Evolutionary conservation across 2,888 invertebrate genomes (phyloP), one percentile per base, ranked within the genome.

Genomic region (Ophonus ardosiacus): DNA sequence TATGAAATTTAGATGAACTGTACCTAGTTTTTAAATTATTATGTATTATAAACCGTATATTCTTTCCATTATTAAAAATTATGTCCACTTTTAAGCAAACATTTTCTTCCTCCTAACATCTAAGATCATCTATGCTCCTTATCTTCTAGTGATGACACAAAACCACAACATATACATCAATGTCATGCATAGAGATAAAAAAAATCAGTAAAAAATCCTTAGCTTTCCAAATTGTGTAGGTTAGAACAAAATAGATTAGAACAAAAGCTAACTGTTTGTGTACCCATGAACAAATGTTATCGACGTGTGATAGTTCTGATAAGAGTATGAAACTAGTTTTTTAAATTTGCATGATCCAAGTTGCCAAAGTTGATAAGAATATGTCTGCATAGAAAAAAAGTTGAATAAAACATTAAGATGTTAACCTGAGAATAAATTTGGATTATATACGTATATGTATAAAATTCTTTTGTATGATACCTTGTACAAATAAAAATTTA

Each of bases 121-220:
- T 63, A 18, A 63, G 21, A 63, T 63, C 18, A 10, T 21, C 21
- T 18, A 59, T 7, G 17, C 59, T 59, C 6, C 17, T 8, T 15
- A 74, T 74, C 74, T 74, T 43, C 40, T 43, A 13, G 74, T 74
- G 74, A 74, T 74, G 74, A 74, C 51, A 74, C 56, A 21, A 43
- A 51, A 56, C 17, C 43, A 10, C 74, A 74, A 74, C 51, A 51
- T 17, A 74, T 74, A 7, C 74, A 74, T 74, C 74, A 74, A 74
- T 74, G 74, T 74, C 74, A 74, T 24, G 7, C 17, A 40, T 31
- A 38, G 17, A 51, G 74, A 43, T 51, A 74, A 74, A 74, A 71
- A 40, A 74, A 13, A 43, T 6, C 51, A 74, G 18, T 43, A 51
- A 74, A 74, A 74, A 51, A 38, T 71, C 21, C 74, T 43, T 10